Evolutionary conservation across 2,888 invertebrate genomes (phyloP).

Genomic region (Dolichopus griseipennis): DNA sequence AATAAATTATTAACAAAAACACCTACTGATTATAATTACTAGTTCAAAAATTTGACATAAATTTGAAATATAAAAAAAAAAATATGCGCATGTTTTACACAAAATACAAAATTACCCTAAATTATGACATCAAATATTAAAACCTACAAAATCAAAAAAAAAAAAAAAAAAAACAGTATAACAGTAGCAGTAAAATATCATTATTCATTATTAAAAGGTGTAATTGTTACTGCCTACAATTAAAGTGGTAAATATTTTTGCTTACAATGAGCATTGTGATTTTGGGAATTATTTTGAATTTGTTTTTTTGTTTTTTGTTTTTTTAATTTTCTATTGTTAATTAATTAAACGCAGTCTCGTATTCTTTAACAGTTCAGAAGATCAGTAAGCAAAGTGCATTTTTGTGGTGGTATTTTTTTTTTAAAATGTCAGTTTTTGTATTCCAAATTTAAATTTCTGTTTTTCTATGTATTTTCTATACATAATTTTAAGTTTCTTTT

Average conservation of each 20-base stretch:
- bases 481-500: not conserved
- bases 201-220: not conserved
- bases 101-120: not conserved
- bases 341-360: not conserved
- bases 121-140: not conserved
- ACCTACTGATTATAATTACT: too few species aligned
- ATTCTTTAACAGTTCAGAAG: not conserved
- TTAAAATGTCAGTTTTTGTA: too few species aligned
- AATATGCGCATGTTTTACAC: too few species aligned
- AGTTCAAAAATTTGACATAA: too few species aligned
- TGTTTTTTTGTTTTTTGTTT: not conserved
- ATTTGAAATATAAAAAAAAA: too few species aligned
- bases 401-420: too few species aligned
- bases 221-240: not conserved
- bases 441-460: too few species aligned
- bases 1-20: too few species aligned
- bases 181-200: not conserved
- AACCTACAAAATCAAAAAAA: not conserved
- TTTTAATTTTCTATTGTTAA: not conserved
- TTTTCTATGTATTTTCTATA: too few species aligned
- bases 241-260: not conserved
- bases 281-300: not conserved
- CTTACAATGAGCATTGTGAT: conserved; percentile 1
- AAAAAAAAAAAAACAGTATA: too few species aligned
- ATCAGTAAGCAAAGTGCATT: too few species aligned